Evolutionary conservation across 2,888 invertebrate species (phyloP).

Genomic region (Drosophila imparisetae): DNA sequence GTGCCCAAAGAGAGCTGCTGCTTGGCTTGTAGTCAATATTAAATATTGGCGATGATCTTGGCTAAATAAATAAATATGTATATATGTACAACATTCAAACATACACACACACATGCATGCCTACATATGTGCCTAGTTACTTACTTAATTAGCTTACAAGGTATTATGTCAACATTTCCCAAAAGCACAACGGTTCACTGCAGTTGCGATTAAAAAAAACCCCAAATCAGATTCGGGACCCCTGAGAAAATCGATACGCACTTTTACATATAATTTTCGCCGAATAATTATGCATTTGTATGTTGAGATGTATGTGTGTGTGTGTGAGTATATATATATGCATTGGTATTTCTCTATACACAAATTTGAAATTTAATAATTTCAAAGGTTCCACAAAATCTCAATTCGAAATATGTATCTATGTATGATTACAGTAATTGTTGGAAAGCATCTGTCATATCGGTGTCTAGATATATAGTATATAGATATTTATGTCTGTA

Average conservation of each 20-base stretch:
- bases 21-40: background rate
- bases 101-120: background rate
- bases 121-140: background rate
- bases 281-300: too few relatives aligned
- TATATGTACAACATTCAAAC: background rate
- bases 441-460: slow-evolving; percentile 11
- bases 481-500: slow-evolving; percentile 1
- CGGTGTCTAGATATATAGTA: slow-evolving; percentile 7
- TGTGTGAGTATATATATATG: background rate
- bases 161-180: background rate
- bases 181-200: background rate
- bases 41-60: slow-evolving; percentile 22
- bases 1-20: background rate
- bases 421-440: background rate
- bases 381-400: background rate
- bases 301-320: background rate
- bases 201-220: background rate
- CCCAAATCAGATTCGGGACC: background rate
- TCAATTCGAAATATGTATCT: background rate
- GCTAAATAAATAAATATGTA: background rate
- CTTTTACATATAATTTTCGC: background rate
- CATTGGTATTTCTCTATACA: background rate
- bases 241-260: background rate
- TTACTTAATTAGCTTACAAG: background rate
- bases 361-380: background rate